These are phyloP conservation scores for Molothrus ater DNA, from an alignment of 2,797 vertebrate species.

Conservation along the genomic window DNA sequence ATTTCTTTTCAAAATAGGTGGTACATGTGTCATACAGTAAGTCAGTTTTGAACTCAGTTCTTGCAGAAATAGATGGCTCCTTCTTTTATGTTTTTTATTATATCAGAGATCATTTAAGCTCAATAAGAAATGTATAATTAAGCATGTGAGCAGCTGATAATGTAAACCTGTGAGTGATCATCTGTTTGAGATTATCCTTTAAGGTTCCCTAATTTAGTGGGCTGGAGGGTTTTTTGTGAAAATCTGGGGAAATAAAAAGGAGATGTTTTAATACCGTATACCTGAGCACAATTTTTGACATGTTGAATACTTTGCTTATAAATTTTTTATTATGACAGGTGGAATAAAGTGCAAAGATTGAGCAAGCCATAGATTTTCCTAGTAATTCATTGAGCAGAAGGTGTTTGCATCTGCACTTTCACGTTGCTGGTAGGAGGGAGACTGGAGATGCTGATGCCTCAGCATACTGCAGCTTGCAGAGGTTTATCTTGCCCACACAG, in stretches of 20 bases:
- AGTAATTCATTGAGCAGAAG: neutral
- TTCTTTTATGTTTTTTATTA: neutral
- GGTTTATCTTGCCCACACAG: conserved; percentile 33
- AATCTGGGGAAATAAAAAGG: neutral
- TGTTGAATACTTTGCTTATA: neutral
- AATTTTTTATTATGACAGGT: neutral
- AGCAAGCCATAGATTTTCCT: neutral
- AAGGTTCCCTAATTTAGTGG: neutral
- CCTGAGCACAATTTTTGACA: neutral
- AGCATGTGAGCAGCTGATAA: neutral
- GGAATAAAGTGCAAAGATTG: neutral
- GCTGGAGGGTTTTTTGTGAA: neutral
- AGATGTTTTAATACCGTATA: neutral
- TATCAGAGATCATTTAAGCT: neutral
- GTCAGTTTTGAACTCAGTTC: neutral
- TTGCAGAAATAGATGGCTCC: neutral
- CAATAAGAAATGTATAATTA: neutral
- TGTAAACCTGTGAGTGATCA: neutral
- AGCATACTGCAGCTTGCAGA: neutral
- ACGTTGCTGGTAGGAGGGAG: neutral
- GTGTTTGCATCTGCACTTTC: neutral
- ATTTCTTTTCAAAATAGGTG: neutral
- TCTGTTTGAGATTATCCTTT: neutral
- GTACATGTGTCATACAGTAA: neutral
- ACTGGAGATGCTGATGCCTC: neutral